Evolutionary conservation across 2,797 vertebrate genomes (phyloP).

Genomic region (Manis javanica): DNA sequence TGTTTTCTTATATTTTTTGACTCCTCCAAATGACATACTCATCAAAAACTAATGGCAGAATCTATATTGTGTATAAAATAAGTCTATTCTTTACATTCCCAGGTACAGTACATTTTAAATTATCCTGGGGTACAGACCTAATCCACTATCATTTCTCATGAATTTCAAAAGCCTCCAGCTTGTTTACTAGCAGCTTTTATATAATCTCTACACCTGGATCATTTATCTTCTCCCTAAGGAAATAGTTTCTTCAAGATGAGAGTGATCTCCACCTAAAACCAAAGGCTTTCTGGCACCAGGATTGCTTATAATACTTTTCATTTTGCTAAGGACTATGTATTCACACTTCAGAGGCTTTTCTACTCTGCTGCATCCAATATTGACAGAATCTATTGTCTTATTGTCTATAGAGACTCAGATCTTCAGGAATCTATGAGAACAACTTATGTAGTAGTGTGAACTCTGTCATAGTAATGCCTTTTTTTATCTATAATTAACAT

Average conservation of each 20-base stretch:
- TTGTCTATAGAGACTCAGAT: slow-evolving; percentile 64
- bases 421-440: slow-evolving; percentile 64
- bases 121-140: background rate
- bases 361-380: background rate
- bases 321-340: background rate
- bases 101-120: slow-evolving; percentile 11
- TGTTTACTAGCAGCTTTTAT: slow-evolving; percentile 48
- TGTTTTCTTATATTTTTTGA: slow-evolving; percentile 34
- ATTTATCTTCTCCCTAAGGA: slow-evolving; percentile 68
- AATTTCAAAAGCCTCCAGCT: slow-evolving; percentile 48
- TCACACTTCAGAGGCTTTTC: background rate
- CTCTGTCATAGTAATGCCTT: slow-evolving; percentile 44
- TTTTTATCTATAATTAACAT: slow-evolving; percentile 73
- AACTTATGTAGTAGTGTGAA: slow-evolving; percentile 3
- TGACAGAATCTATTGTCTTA: slow-evolving; percentile 54
- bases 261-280: background rate
- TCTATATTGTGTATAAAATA: background rate
- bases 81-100: slow-evolving; percentile 32
- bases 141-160: slow-evolving; percentile 4
- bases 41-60: slow-evolving; percentile 12
- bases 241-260: slow-evolving; percentile 48
- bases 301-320: background rate
- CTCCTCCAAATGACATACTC: background rate
- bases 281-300: background rate
- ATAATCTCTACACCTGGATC: slow-evolving; percentile 76